These are phyloP conservation scores for Polydrusus tereticollis DNA, from an alignment of 2,888 invertebrate genomes.

Conservation along the genomic window DNA sequence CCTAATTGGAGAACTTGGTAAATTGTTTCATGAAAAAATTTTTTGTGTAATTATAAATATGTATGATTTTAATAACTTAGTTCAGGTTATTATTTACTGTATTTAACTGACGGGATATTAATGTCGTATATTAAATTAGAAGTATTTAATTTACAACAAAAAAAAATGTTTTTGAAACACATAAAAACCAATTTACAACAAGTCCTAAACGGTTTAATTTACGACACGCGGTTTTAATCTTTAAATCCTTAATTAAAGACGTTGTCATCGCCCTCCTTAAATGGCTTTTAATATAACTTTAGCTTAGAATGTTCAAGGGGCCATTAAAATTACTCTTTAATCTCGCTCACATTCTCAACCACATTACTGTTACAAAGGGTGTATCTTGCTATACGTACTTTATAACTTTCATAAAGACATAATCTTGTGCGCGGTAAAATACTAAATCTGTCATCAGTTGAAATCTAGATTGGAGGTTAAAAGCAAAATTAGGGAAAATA, in stretches of 20 bases:
- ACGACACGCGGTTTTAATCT: slow-evolving; percentile 6
- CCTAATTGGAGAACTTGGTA: no score
- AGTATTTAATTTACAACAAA: no score
- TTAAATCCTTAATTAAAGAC: slow-evolving; percentile 8
- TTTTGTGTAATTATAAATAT: no score
- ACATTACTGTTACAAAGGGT: background rate
- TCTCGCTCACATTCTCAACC: background rate
- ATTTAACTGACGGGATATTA: no score
- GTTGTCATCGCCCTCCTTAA: background rate
- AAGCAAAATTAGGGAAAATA: background rate
- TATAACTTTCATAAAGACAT: slow-evolving; percentile 8
- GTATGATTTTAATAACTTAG: no score
- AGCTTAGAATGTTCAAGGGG: background rate
- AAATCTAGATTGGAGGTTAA: background rate
- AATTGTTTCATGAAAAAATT: no score
- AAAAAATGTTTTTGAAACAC: no score
- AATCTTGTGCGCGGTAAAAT: slow-evolving; percentile 8
- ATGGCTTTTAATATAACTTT: background rate
- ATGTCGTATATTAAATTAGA: no score
- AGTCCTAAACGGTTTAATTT: background rate
- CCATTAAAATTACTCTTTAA: background rate
- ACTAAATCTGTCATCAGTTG: slow-evolving; percentile 7
- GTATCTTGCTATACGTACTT: background rate
- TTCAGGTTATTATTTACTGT: no score
- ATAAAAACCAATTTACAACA: background rate